phyloP scores from a whole-genome alignment of 2,888 invertebrate genomes.

The Eupithecia inturbata region DNA sequence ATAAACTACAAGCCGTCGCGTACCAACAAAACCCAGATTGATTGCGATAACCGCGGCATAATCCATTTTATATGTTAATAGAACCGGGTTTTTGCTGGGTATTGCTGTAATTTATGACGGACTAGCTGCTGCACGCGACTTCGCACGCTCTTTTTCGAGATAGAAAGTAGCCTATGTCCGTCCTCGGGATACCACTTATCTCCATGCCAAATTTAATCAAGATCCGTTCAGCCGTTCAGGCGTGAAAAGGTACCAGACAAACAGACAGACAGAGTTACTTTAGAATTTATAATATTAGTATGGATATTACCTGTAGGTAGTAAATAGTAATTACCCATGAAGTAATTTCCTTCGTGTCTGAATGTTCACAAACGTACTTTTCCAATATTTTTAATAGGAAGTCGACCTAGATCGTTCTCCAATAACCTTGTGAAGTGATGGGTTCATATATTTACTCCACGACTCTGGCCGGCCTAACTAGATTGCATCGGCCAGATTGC shows the following conservation, averaged over 20 bases:
- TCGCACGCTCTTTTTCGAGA: no score
- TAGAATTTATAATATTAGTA: no score
- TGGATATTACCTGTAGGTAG: no score
- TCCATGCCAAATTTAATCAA: no score
- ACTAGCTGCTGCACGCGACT: no score
- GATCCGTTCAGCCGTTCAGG: no score
- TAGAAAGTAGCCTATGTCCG: no score
- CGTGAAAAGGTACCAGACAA: no score
- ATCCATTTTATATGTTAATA: not conserved
- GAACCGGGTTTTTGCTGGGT: not conserved
- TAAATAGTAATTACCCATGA: not conserved
- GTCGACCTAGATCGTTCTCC: constrained; percentile 7
- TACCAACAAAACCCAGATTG: not conserved
- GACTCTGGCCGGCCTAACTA: constrained; percentile 5
- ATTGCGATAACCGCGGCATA: not conserved
- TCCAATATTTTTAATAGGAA: constrained; percentile 25
- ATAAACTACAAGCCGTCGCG: not conserved
- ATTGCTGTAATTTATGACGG: not conserved
- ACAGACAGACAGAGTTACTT: no score
- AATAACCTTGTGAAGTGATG: constrained; percentile 20
- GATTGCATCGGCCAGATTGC: constrained; percentile 33
- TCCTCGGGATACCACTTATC: no score
- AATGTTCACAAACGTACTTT: constrained; percentile 2
- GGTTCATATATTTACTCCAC: constrained; percentile 25
- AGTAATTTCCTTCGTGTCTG: not conserved